These are phyloP conservation scores for Halcyon malimbica DNA, from an alignment of 2,113 vertebrate species.

Conservation along the genomic window DNA sequence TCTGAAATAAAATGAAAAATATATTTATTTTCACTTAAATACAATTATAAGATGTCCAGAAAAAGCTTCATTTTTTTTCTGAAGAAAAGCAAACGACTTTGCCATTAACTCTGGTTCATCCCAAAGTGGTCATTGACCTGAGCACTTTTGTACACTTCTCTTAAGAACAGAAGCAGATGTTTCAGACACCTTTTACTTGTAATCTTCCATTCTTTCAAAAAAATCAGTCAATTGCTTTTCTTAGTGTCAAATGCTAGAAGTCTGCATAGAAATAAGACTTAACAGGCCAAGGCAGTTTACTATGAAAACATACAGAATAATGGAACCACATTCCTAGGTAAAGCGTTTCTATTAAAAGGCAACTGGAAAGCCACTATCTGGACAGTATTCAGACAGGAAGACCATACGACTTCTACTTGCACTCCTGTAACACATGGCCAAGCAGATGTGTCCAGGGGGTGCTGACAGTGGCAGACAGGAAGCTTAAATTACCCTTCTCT, in stretches of 20 bases:
- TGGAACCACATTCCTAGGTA: not conserved
- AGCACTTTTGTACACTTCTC: not conserved
- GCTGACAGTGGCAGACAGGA: not conserved
- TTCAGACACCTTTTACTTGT: not conserved
- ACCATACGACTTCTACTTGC: not conserved
- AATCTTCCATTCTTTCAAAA: not conserved
- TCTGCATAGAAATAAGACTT: not conserved
- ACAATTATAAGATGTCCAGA: not conserved
- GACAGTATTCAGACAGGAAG: not conserved
- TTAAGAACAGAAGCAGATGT: not conserved
- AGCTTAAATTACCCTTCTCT: not conserved
- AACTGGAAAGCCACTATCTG: not conserved
- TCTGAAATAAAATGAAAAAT: constrained; percentile 68
- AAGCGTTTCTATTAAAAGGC: not conserved
- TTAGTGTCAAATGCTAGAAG: not conserved
- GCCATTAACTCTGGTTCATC: not conserved
- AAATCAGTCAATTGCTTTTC: not conserved
- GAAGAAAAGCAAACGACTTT: not conserved
- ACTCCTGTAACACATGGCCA: not conserved
- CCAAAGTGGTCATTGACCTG: not conserved
- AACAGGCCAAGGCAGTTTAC: not conserved
- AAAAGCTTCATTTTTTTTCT: not conserved
- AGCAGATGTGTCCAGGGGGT: not conserved
- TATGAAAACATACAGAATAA: not conserved
- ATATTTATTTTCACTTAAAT: not conserved